These are phyloP conservation scores for Platyrinchus mystaceus DNA, from an alignment of 2,797 vertebrate species.

Conservation along the genomic window DNA sequence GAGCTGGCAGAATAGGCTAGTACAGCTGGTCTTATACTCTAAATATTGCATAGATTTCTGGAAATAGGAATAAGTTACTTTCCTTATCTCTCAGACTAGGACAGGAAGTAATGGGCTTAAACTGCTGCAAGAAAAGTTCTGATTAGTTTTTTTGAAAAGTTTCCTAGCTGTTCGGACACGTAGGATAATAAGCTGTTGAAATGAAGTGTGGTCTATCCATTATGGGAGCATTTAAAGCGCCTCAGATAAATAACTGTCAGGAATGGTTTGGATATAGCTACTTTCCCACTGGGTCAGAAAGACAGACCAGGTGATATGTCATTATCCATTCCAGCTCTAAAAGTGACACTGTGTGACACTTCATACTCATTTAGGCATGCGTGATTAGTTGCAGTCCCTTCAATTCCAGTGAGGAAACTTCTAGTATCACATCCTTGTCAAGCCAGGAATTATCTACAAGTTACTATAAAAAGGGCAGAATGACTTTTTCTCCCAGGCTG, in stretches of 20 bases:
- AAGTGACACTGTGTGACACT: constrained; percentile 8
- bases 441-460: neutral
- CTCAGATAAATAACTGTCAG: constrained; percentile 26
- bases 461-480: constrained; percentile 10
- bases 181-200: neutral
- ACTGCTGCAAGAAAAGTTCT: neutral
- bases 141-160: neutral
- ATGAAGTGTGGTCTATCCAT: neutral
- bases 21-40: neutral
- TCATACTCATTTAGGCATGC: neutral
- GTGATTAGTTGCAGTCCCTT: neutral
- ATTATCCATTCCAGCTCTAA: neutral
- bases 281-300: constrained; percentile 20
- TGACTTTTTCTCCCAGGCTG: neutral
- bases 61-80: neutral
- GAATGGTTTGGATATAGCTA: constrained; percentile 3
- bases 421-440: neutral
- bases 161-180: neutral
- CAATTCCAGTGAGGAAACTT: neutral
- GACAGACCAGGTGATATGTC: constrained; percentile 40
- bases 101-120: neutral
- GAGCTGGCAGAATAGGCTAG: neutral
- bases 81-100: neutral
- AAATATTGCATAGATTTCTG: neutral
- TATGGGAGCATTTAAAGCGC: neutral